These are phyloP conservation scores for Glaucidium brasilianum DNA, from an alignment of 2,113 vertebrate species.

Conservation along the genomic window DNA sequence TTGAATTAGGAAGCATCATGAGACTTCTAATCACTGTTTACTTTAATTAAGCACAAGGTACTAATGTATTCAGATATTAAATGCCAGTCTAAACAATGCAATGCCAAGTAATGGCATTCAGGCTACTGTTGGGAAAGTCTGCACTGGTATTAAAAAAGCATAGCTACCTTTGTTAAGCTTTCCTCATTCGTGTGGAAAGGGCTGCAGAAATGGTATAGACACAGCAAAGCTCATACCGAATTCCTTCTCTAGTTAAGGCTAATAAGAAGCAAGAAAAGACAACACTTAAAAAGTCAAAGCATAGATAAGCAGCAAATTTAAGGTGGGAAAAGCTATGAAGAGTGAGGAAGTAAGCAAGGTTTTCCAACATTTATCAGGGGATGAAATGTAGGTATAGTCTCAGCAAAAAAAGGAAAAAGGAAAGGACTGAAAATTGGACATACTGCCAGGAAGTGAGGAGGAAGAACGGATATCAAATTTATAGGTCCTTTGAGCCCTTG, in stretches of 20 bases:
- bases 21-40: conserved; percentile 49
- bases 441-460: background rate
- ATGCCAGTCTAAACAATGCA: conserved; percentile 25
- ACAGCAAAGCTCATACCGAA: background rate
- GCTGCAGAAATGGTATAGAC: background rate
- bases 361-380: background rate
- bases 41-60: conserved; percentile 18
- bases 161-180: background rate
- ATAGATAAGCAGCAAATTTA: background rate
- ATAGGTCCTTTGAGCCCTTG: conserved; percentile 26
- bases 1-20: conserved; percentile 26
- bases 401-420: background rate
- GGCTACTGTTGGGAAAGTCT: background rate
- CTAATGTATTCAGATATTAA: conserved; percentile 33
- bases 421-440: background rate
- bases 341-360: background rate
- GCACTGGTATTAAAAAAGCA: background rate
- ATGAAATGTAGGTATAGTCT: background rate
- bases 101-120: background rate
- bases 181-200: background rate
- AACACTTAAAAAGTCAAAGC: background rate
- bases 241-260: background rate
- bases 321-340: background rate
- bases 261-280: background rate
- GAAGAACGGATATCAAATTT: conserved; percentile 47